Evolutionary conservation across 92 coral and sea anemone species (phyloP), one percentile per base, ranked within the genome.

Genomic region (Siderastrea radians): DNA sequence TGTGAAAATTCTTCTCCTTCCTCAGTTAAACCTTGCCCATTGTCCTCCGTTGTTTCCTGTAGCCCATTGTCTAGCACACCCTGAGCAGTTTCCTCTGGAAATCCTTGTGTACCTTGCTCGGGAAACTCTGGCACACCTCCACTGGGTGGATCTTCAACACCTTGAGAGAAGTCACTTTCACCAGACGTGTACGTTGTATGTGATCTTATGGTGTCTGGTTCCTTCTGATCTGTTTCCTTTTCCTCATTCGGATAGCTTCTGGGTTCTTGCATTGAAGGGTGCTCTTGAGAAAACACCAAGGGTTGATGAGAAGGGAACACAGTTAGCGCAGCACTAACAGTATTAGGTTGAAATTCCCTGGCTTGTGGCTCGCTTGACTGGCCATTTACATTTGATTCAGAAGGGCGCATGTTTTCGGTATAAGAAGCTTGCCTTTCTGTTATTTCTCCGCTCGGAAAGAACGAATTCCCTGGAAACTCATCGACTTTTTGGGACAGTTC

Each of bases 281-380:
- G 53, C 26, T 60, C 44, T 2, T 70, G 10, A 26, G 71, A 62
- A 17, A 65, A 65, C 47, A 13, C 82, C 3, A 61, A 16, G 16
- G 71, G 70, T 12, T 61, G 70, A 44, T 57, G 82, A 49, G 53
- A 47, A 7, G 70, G 19, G 4, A 78, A 3, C 47, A 47, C 14
- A 48, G 38, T 58, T 52, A 77, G 16, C 43, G 68, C 68, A 14
- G 81, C 44, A 77, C 81, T 77, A 3, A 59, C 81, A 9, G 54
- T 77, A 4, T 61, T 78, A 15, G 82, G 58, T 63, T 78, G 45
- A 47, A 10, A 3, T 11, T 46, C 16, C 19, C 38, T 13, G 3
- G 65, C 15, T 58, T 78, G 55, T 3, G 17, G 43, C 17, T 14
- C 16, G 12, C 53, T 61, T 4, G 55, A 49, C 3, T 62, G 15